These are phyloP conservation scores for Euthynnus affinis DNA, from an alignment of 2,797 vertebrate genomes.

Conservation along the genomic window DNA sequence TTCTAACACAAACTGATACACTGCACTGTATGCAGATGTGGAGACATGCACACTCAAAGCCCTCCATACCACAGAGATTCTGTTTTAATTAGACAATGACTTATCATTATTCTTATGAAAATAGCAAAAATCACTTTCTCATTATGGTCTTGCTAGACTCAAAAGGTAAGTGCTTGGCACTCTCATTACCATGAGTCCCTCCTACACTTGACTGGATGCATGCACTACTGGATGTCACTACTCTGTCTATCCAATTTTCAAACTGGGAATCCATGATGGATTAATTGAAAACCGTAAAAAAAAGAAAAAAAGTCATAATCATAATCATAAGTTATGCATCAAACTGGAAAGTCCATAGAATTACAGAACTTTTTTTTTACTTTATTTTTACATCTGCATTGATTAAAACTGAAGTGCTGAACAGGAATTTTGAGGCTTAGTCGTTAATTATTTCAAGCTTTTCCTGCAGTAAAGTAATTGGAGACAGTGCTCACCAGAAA, in stretches of 20 bases:
- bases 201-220: neutral
- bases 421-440: neutral
- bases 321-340: constrained; percentile 4
- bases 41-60: neutral
- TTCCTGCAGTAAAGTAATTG: neutral
- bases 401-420: constrained; percentile 2
- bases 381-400: neutral
- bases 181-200: constrained; percentile 1
- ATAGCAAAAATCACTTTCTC: neutral
- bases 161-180: neutral
- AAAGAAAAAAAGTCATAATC: neutral
- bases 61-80: neutral
- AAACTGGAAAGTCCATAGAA: constrained; percentile 14
- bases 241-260: neutral
- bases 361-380: constrained; percentile 8
- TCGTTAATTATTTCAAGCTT: neutral
- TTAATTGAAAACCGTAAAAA: constrained; percentile 11
- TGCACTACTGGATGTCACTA: constrained; percentile 1
- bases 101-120: neutral
- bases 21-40: constrained; percentile 19
- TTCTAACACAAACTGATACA: neutral
- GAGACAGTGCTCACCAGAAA: neutral
- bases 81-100: neutral
- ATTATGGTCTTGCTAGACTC: neutral
- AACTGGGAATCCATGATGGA: neutral